Evolutionary conservation across 1,140 invertebrate genomes (phyloP).

Genomic region (Adoxophyes honmai): DNA sequence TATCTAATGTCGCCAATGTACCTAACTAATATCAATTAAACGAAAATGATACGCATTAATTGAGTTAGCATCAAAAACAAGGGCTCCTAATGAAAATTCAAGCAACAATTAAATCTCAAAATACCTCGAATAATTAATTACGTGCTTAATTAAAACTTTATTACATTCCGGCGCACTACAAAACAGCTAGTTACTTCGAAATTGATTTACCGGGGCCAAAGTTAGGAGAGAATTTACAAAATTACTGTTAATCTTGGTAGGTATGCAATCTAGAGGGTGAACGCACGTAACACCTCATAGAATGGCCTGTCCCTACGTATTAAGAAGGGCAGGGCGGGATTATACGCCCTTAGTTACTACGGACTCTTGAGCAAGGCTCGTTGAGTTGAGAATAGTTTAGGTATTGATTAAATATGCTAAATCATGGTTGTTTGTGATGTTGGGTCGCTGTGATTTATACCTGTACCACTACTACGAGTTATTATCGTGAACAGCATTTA

Average conservation of each 20-base stretch:
- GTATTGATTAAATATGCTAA: conserved; percentile 12
- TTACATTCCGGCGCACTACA: too few relatives aligned
- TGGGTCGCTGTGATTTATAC: background rate
- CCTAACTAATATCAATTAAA: too few relatives aligned
- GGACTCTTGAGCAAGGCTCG: conserved; percentile 7
- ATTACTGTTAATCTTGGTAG: conserved; percentile 5
- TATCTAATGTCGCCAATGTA: too few relatives aligned
- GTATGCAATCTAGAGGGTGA: conserved; percentile 1
- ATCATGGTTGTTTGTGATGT: background rate
- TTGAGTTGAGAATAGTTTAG: background rate
- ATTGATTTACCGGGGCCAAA: conserved; percentile 3
- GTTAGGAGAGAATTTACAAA: conserved; percentile 1
- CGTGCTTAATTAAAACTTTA: too few relatives aligned
- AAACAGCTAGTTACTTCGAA: too few relatives aligned
- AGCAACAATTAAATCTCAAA: too few relatives aligned
- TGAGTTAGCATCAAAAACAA: too few relatives aligned
- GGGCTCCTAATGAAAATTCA: too few relatives aligned
- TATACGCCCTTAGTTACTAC: conserved; percentile 4
- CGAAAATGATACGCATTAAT: too few relatives aligned
- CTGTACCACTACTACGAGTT: background rate
- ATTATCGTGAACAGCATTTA: too few relatives aligned
- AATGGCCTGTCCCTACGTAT: conserved; percentile 10
- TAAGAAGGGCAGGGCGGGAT: conserved; percentile 2
- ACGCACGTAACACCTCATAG: conserved; percentile 10
- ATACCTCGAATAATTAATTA: too few relatives aligned